These are phyloP conservation scores for Enteromius anoplus DNA, from an alignment of 2,797 vertebrate species.

Conservation along the genomic window DNA sequence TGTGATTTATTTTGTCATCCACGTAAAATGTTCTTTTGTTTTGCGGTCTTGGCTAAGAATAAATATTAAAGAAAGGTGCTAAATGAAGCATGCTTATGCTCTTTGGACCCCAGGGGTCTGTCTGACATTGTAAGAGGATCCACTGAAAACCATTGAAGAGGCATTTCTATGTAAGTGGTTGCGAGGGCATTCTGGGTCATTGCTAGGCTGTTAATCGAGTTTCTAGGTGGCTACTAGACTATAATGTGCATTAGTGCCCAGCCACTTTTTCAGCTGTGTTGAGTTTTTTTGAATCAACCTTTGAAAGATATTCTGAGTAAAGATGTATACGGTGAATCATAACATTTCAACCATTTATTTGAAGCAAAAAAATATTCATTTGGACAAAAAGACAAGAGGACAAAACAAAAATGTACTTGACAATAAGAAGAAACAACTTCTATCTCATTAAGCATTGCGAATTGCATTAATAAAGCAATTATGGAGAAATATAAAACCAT, in stretches of 20 bases:
- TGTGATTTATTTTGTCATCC: conserved; percentile 17
- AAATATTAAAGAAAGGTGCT: not conserved
- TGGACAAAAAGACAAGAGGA: not conserved
- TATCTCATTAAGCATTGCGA: not conserved
- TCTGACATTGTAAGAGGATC: not conserved
- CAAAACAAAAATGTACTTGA: not conserved
- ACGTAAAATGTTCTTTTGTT: not conserved
- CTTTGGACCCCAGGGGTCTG: not conserved
- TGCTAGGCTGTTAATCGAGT: not conserved
- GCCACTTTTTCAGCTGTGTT: not conserved
- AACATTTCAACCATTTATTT: not conserved
- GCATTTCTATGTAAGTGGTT: not conserved
- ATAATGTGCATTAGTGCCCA: not conserved
- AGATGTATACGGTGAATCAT: not conserved
- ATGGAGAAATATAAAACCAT: not conserved
- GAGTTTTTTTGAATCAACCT: not conserved
- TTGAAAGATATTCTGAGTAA: not conserved
- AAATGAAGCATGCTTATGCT: not conserved
- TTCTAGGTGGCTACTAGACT: not conserved
- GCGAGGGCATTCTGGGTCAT: not conserved
- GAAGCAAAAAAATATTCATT: no score
- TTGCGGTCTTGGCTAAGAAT: not conserved
- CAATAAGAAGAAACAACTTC: not conserved
- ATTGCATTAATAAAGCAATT: not conserved
- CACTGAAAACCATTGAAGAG: not conserved